phyloP scores from a whole-genome alignment of 2,888 invertebrate genomes.

The Luperina nickerlii region DNA sequence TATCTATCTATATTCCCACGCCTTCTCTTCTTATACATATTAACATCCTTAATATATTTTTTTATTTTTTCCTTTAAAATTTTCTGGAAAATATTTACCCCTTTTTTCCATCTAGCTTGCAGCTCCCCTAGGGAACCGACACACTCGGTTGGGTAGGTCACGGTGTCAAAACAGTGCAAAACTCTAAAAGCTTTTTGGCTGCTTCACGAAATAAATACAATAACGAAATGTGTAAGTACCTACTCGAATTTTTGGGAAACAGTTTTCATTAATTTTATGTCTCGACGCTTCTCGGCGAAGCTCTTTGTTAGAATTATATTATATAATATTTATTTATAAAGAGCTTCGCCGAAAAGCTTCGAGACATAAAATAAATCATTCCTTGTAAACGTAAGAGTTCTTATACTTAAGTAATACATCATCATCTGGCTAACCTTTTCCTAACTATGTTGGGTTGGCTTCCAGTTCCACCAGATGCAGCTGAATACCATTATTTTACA shows the following conservation, averaged over 20 bases:
- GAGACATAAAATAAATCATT: too few relatives aligned
- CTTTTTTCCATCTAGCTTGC: neutral
- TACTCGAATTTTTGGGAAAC: slow-evolving; percentile 9
- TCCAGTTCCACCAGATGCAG: too few relatives aligned
- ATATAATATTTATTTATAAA: too few relatives aligned
- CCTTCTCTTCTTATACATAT: neutral
- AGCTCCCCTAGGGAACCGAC: neutral
- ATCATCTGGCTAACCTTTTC: too few relatives aligned
- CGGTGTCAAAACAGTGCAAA: slow-evolving; percentile 29
- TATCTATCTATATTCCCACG: too few relatives aligned
- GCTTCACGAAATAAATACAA: slow-evolving; percentile 30
- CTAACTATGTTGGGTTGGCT: too few relatives aligned
- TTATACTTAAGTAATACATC: too few relatives aligned
- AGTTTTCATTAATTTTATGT: slow-evolving; percentile 25
- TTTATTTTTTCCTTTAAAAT: neutral
- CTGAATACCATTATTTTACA: too few relatives aligned
- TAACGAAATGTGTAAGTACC: neutral
- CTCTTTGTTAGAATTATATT: neutral
- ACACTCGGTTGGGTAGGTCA: slow-evolving; percentile 12
- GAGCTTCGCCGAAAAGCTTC: too few relatives aligned
- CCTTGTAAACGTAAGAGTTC: too few relatives aligned
- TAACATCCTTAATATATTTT: too few relatives aligned
- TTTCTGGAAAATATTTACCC: neutral
- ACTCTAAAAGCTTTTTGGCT: slow-evolving; percentile 41
- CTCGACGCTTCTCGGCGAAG: neutral